Percentiles rank a stretch among this genome's conserved stretches.
Evolutionary conservation across 2,797 vertebrate genomes (phyloP).

Genomic region (Heterohyrax brucei): DNA sequence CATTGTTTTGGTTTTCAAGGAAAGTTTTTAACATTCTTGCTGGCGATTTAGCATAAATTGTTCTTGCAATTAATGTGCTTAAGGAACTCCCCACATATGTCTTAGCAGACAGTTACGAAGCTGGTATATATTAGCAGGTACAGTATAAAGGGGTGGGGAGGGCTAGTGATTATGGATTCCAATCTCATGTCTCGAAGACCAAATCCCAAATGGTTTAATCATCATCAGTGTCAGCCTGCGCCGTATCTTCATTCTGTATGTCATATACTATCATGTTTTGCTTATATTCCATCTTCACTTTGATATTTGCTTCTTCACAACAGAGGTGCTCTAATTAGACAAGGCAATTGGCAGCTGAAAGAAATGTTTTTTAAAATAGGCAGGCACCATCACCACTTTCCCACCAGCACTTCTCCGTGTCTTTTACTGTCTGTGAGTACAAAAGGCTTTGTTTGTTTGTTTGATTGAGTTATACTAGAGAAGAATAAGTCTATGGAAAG

Average conservation of each 20-base stretch:
- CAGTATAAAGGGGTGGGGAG: conserved; percentile 56
- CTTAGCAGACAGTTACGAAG: conserved; percentile 80
- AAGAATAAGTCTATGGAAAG: conserved; percentile 22
- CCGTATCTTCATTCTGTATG: conserved; percentile 83
- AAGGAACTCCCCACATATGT: conserved; percentile 84
- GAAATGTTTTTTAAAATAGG: conserved; percentile 71
- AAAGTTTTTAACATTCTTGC: conserved; percentile 75
- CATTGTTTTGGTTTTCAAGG: conserved; percentile 81
- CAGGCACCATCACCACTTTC: conserved; percentile 47
- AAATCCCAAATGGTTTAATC: conserved; percentile 83
- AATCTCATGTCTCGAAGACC: conserved; percentile 70
- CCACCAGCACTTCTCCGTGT: background rate
- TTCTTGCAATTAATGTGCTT: conserved; percentile 81
- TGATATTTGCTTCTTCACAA: conserved; percentile 83
- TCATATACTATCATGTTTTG: conserved; percentile 78
- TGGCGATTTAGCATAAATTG: conserved; percentile 84
- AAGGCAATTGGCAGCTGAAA: conserved; percentile 75
- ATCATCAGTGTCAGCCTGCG: conserved; percentile 85
- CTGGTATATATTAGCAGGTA: conserved; percentile 64
- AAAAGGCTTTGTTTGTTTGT: conserved; percentile 48
- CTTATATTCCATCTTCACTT: conserved; percentile 84
- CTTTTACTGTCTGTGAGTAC: conserved; percentile 16
- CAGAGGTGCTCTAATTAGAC: conserved; percentile 77
- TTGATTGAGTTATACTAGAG: conserved; percentile 17
- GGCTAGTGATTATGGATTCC: conserved; percentile 81